Evolutionary conservation across 23 tunicate species (phyloP), one percentile per base, ranked within the genome.

Genomic region (Phallusia fumigata): DNA sequence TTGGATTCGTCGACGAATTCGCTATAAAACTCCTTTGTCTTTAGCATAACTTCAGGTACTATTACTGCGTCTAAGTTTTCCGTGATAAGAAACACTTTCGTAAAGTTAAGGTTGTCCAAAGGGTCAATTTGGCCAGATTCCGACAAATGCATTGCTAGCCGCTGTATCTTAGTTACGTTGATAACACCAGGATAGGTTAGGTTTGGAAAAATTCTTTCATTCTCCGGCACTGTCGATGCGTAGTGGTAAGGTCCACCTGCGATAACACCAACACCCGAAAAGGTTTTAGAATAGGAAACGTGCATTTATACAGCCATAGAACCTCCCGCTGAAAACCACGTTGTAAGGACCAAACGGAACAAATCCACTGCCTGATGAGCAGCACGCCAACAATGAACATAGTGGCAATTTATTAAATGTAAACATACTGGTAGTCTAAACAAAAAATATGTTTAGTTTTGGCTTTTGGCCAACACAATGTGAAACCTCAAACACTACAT

Each of bases 301-400:
- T 86, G 89, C 65, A 86, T 65, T 78, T 86, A 84, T 31, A 65
- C 75, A 8, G 89, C 77, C 89, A 86, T 86, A 44, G 52, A 86
- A 36, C 89, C 89, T 0, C 89, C 89, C 8, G 83, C 65, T 18
- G 89, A 86, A 13, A 86, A 73, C 0, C 89, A 79, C 44, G 47
- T 79, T 80, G 40, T 86, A 86, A 2, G 69, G 28, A 2, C 69
- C 69, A 58, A 58, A 40, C 8, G 47, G 10, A 10, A 10, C 5
- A 40, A 40, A 3, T 40, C n/a, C n/a, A n/a, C 47, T 40, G 47
- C 10, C 47, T 40, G 47, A 40, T 10, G 10, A 40, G 47, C 47
- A 40, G 10, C 47, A 40, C 10, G 5, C 47, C 5, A 40, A 40
- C 47, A 40, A 40, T 40, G 10, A 5, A 40, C 47, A 5, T 3